Base-by-base conservation (phyloP, 1,140 invertebrate genomes). In the Magallana ariakensis region DNA sequence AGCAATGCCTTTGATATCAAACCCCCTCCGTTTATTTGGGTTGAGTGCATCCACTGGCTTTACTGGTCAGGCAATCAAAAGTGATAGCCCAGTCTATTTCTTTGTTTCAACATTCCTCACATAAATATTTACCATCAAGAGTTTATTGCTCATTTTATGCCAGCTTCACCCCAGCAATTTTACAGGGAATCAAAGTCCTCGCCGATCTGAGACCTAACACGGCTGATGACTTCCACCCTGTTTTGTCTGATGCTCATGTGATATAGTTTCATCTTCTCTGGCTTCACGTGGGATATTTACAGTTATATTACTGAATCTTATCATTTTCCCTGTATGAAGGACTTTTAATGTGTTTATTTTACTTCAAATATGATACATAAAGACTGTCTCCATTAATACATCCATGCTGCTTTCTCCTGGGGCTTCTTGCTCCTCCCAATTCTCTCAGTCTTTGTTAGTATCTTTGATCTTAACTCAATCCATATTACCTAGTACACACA, bases 91-190 rank as follows among this genome's bases (percentile, higher is more conserved):
- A 70, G 66, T 13, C 66, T 26, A 22, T 19, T 33, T 26, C 66
- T 70, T 70, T 70, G 66, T 70, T 33, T 70, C 22, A 26, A 70
- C 66, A 70, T 70, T 70, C 66, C 66, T 11, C 66, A 70, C 66
- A 70, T 70, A 70, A 70, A 70, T 70, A 70, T 70, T 70, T 70
- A 70, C 66, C 13, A 22, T 26, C 66, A 19, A 9, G 66, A 70
- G 4, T 70, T 70, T 70, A 70, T 70, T 70, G 33, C 66, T 70
- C 66, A 70, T 70, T 70, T 70, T 26, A 70, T 70, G 66, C 66
- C 66, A 70, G 66, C 22, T 70, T 70, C 66, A 70, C 66, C 66
- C 66, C 8, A 22, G 66, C 22, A 22, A 70, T 70, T 70, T 70
- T 70, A 70, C 22, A 26, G 66, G 66, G 33, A 70, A 70, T 70